These are phyloP conservation scores for Oasisia sp. DNA, from an alignment of 2,888 invertebrate genomes.

Conservation along the genomic window DNA sequence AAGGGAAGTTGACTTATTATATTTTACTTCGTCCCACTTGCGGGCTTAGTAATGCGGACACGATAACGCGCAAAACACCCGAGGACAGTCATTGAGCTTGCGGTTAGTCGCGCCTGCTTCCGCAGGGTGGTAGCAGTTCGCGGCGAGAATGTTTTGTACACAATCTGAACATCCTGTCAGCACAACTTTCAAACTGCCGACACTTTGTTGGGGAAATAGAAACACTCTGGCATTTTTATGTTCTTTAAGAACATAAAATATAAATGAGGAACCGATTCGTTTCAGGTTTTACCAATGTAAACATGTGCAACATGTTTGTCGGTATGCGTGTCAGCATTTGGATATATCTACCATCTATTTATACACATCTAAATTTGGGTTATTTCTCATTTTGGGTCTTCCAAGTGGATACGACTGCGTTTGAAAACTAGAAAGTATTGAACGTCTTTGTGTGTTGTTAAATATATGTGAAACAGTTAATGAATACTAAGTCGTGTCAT, in stretches of 20 bases:
- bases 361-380: neutral
- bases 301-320: neutral
- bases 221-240: too few relatives aligned
- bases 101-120: too few relatives aligned
- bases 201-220: too few relatives aligned
- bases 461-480: neutral
- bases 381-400: neutral
- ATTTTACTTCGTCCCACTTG: neutral
- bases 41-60: neutral
- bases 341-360: neutral
- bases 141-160: too few relatives aligned
- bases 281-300: neutral
- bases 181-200: too few relatives aligned
- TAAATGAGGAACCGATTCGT: neutral
- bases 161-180: too few relatives aligned
- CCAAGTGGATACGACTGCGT: neutral
- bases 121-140: too few relatives aligned
- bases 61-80: too few relatives aligned
- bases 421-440: neutral
- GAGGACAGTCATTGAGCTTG: too few relatives aligned
- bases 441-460: neutral
- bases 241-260: too few relatives aligned
- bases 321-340: neutral
- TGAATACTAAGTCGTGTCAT: neutral
- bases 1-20: neutral